Evolutionary conservation across 2,888 invertebrate genomes (phyloP), one percentile per base, ranked within the genome.

Genomic region (Cantharis rustica): DNA sequence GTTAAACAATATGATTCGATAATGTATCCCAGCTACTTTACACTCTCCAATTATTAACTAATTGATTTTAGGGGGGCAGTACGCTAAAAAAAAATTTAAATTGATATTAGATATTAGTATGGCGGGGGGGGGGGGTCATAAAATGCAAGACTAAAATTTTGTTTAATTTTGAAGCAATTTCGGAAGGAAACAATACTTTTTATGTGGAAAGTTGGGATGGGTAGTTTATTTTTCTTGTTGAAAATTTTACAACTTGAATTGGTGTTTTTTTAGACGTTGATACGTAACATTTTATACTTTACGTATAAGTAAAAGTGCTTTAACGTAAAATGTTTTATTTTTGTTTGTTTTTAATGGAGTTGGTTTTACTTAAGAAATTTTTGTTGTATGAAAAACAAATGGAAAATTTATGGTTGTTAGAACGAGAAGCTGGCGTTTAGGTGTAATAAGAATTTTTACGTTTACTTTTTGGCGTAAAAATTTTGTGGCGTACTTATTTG

Each of bases 321-420:
- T 47, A 47, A 47, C 47, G n/a, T 47, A 47, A 47, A 47, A 47
- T 47, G 47, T 47, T 47, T 47, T 47, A 47, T 47, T 66, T 66
- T 66, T 66, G 64, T 66, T 66, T 66, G 64, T 66, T 66, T 66
- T 66, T 66, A 66, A 66, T 66, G 64, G 64, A 66, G 64, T n/a
- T 66, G 13, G 64, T 66, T 66, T 66, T 66, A 66, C 23, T 66
- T 17, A 47, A 47, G 47, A 47, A 47, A 47, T 7, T 47, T 47
- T 47, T 47, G 47, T 47, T 47, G 47, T 47, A 47, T 47, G 47
- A 47, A 47, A 47, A 47, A 47, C 47, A 47, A 47, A 47, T 47
- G 47, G n/a, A 47, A 47, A 47, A 47, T 47, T 47, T 47, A 47
- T 47, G 47, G 47, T n/a, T 47, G 47, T 47, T 47, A 47, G 47